These are phyloP conservation scores for Anolis carolinensis DNA, from an alignment of 2,113 vertebrate genomes.

Conservation along the genomic window DNA sequence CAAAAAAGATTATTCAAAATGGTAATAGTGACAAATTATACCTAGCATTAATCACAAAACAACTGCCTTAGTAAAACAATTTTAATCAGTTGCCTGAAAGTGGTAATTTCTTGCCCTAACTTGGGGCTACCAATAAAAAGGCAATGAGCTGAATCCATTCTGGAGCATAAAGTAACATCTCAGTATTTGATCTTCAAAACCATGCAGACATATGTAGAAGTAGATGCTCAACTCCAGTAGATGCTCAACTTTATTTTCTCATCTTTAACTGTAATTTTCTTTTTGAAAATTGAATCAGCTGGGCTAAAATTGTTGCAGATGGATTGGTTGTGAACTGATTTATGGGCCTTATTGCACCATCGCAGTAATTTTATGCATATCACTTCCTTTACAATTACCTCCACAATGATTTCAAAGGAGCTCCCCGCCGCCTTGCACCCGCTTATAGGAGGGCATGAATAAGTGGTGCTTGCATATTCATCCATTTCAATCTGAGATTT, in stretches of 20 bases:
- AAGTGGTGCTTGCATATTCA: slow-evolving; percentile 77
- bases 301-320: slow-evolving; percentile 78
- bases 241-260: slow-evolving; percentile 17
- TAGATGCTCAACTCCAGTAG: background rate
- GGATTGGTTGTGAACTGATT: slow-evolving; percentile 91
- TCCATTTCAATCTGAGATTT: slow-evolving; percentile 77
- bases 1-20: too few relatives aligned
- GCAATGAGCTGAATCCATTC: too few relatives aligned
- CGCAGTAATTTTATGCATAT: slow-evolving; percentile 97
- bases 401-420: slow-evolving; percentile 73
- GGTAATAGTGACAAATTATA: too few relatives aligned
- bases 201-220: background rate
- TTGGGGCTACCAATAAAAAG: too few relatives aligned
- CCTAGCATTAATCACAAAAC: too few relatives aligned
- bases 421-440: background rate
- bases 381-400: slow-evolving; percentile 93
- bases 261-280: slow-evolving; percentile 28
- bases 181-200: too few relatives aligned
- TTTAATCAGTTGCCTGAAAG: too few relatives aligned
- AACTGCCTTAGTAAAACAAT: too few relatives aligned
- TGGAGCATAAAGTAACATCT: too few relatives aligned
- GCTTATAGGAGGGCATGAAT: slow-evolving; percentile 71
- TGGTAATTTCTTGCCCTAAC: too few relatives aligned
- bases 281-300: slow-evolving; percentile 54
- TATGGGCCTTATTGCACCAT: slow-evolving; percentile 86